Evolutionary conservation across 2,888 invertebrate genomes (phyloP), one percentile per base, ranked within the genome.

Genomic region (Cerastis rubricosa): DNA sequence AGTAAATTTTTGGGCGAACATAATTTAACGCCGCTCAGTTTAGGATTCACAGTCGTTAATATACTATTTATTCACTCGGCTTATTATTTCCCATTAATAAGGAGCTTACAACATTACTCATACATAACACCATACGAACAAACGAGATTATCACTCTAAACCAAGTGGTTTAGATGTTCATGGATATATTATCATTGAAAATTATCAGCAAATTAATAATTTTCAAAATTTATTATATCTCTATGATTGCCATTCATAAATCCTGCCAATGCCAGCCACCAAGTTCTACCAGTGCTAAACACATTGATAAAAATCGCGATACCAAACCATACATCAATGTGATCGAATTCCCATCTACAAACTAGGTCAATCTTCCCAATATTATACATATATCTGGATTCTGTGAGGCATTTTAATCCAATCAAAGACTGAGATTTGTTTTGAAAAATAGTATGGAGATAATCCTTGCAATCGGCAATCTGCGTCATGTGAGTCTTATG

Each of bases 381-480:
- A 59, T 57, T 80, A 54, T 51, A 70, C 40, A 80, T 80, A 71
- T 69, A 43, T 68, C 74, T 78, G 63, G 76, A 74, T 80, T 73
- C 71, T 59, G 63, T 25, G 63, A 54, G 47, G 71, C 78, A 82
- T 87, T 84, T 82, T 84, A 80, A 80, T 78, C 85, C 78, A 49
- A 78, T 77, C 61, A 54, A 79, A 81, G 67, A 61, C 57, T 57
- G 49, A 76, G 78, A 80, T 78, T 78, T 67, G 74, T 69, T 78
- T 78, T 74, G 57, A 71, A 76, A 80, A 85, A 78, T 86, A 75
- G 65, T 17, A 43, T 40, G n/a, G 7, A 22, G 14, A 43, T n/a
- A 43, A 64, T 64, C 64, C 64, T 43, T 64, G 64, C 64, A 64
- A 43, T 64, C 43, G 8, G n/a, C 19, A 17, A 22, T 7, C 11